These are phyloP conservation scores for Actinia equina DNA, from an alignment of 64 coral and sea anemone species.

Conservation along the genomic window DNA sequence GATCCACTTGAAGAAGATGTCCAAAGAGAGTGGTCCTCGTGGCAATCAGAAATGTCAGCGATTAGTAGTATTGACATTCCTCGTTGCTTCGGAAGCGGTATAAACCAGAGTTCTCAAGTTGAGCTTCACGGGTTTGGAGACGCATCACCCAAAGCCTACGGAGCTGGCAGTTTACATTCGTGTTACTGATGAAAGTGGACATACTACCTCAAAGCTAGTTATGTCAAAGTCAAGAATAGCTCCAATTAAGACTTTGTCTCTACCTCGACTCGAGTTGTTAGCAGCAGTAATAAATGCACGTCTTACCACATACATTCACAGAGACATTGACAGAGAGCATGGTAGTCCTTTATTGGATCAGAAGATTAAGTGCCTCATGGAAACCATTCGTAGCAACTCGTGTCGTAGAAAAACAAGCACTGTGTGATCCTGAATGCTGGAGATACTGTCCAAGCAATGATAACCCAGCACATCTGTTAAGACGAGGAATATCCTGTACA, in stretches of 20 bases:
- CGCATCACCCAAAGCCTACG: slow-evolving; percentile 44
- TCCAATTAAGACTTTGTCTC: slow-evolving; percentile 43
- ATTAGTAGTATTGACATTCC: slow-evolving; percentile 11
- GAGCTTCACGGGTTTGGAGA: slow-evolving; percentile 58
- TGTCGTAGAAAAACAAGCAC: slow-evolving; percentile 31
- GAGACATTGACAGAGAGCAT: slow-evolving; percentile 45
- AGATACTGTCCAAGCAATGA: slow-evolving; percentile 19
- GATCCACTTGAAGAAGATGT: slow-evolving; percentile 30
- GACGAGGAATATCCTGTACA: slow-evolving; percentile 8
- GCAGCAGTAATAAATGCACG: slow-evolving; percentile 46
- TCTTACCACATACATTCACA: slow-evolving; percentile 23
- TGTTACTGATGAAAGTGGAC: slow-evolving; percentile 8
- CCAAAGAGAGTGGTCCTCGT: slow-evolving; percentile 11
- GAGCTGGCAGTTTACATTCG: slow-evolving; percentile 38
- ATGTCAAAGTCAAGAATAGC: slow-evolving; percentile 49
- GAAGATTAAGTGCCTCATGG: slow-evolving; percentile 20
- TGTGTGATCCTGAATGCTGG: slow-evolving; percentile 34
- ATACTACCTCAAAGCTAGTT: slow-evolving; percentile 19
- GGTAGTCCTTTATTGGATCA: slow-evolving; percentile 43
- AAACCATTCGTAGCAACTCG: slow-evolving; percentile 39
- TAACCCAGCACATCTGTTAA: slow-evolving; percentile 44
- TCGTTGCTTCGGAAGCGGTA: slow-evolving; percentile 6
- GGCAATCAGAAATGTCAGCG: slow-evolving; percentile 18
- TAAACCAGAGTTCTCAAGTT: background rate
- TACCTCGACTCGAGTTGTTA: slow-evolving; percentile 48